Evolutionary conservation across 2,888 invertebrate species (phyloP), one percentile per base, ranked within the genome.

Genomic region (Cataglyphis albicans): DNA sequence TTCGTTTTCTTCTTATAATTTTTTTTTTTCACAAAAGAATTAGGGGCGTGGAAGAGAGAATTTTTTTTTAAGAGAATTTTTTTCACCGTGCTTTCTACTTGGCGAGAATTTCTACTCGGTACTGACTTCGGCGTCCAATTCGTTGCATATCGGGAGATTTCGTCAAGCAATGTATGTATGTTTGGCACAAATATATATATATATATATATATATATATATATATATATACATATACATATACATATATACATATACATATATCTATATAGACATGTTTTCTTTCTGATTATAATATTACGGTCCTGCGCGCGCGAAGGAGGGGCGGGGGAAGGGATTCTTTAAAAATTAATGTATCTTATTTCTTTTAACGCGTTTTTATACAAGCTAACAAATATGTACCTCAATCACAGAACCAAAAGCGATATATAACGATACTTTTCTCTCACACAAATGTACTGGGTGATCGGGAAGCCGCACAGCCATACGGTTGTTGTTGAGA

Each of bases 371-470:
- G 91, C 76, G 38, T 65, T 74, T 91, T 90, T 91, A 93, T 94
- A 94, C 93, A 94, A 92, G 92, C 93, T 94, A 94, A 93, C 92
- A 92, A 94, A 94, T 94, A 93, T 92, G 91, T 93, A 93, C 92
- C 93, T 93, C 93, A 94, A 94, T 94, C 94, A 94, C 94, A 94
- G 94, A 94, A 94, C 93, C 93, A 94, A 94, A 80, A 94, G 92
- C 92, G 91, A 93, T 92, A 78, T 76, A 76, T 57, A 93, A 93
- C 92, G 91, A 93, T 92, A 91, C 91, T 93, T 90, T 90, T 74
- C 41, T 90, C 88, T 90, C 91, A 63, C 81, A 63, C 81, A 75
- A 52, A 64, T 75, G 75, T 81, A 81, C 74, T 21, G 64, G 73
- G 75, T 74, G 81, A 73, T 73, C 81, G 81, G 63, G 52, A 73